Conservation (phyloP, 1,140 invertebrate species). For the Tribolium madens region DNA sequence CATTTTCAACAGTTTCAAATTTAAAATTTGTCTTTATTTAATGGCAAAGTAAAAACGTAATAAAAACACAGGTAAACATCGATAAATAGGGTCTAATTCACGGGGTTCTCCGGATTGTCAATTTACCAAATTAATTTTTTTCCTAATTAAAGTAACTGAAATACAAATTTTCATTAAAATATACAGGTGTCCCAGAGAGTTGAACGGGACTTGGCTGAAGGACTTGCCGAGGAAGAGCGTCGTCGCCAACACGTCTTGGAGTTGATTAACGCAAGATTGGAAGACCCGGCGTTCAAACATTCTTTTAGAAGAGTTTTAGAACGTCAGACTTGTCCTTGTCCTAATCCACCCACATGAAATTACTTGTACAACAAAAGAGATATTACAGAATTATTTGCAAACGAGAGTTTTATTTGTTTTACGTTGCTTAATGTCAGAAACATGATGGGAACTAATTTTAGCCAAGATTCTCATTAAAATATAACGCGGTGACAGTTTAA, state of each 20-base stretch:
- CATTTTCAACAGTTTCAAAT: too few relatives aligned
- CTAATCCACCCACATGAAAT: not conserved
- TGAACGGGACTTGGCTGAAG: constrained; percentile 57
- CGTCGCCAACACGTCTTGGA: constrained; percentile 56
- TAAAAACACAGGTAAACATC: too few relatives aligned
- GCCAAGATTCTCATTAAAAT: constrained; percentile 13
- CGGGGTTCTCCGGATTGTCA: too few relatives aligned
- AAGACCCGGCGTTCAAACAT: constrained; percentile 53
- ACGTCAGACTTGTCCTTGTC: constrained; percentile 57
- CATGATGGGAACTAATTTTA: constrained; percentile 27
- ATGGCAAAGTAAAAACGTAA: too few relatives aligned
- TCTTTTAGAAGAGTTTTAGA: constrained; percentile 60
- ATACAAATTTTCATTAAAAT: too few relatives aligned
- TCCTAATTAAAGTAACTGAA: too few relatives aligned
- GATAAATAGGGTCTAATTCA: too few relatives aligned
- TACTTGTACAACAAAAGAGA: constrained; percentile 9
- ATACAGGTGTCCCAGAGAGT: too few relatives aligned
- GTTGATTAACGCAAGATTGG: constrained; percentile 48
- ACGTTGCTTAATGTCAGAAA: constrained; percentile 2
- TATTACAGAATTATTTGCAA: constrained; percentile 37
- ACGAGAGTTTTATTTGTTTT: constrained; percentile 24
- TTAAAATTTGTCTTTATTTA: too few relatives aligned
- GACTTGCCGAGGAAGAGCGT: constrained; percentile 59
- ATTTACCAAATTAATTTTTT: too few relatives aligned
- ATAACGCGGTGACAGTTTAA: not conserved